Conservation (phyloP, 2,888 invertebrate genomes). For the Hoplodrina ambigua region DNA sequence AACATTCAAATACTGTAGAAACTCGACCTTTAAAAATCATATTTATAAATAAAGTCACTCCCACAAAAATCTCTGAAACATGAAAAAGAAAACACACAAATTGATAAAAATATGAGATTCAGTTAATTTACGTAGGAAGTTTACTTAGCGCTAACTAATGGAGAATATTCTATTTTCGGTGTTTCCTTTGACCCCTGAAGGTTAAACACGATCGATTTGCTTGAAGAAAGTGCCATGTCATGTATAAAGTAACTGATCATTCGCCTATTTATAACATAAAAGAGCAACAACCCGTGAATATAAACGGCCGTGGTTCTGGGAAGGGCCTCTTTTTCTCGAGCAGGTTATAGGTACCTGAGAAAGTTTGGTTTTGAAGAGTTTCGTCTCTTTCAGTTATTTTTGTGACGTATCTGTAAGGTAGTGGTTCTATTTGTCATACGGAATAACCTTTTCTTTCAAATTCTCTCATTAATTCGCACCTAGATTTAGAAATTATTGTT, state of each 20-base stretch:
- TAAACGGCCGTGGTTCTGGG: neutral
- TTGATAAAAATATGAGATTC: conserved; percentile 10
- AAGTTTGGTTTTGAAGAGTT: too few species aligned
- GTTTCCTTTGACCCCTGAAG: conserved; percentile 27
- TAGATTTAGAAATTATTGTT: too few species aligned
- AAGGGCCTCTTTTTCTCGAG: neutral
- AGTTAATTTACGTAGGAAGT: conserved; percentile 5
- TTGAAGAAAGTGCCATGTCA: conserved; percentile 24
- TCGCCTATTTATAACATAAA: conserved; percentile 23
- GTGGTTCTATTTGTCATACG: too few species aligned
- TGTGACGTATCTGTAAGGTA: too few species aligned
- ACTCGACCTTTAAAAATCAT: conserved; percentile 8
- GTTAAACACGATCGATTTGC: conserved; percentile 15
- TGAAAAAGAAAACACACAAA: conserved; percentile 2
- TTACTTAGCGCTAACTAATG: conserved; percentile 5
- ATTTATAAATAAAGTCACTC: conserved; percentile 7
- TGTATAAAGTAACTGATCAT: conserved; percentile 25
- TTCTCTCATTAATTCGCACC: too few species aligned
- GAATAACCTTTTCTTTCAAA: too few species aligned
- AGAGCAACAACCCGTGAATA: conserved; percentile 16
- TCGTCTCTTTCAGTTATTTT: too few species aligned
- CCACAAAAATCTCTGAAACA: neutral
- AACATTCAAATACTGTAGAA: neutral
- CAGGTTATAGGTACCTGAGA: neutral
- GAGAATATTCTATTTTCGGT: conserved; percentile 35